phyloP scores from a whole-genome alignment of 1,140 invertebrate species.

The Aphidius gifuensis region DNA sequence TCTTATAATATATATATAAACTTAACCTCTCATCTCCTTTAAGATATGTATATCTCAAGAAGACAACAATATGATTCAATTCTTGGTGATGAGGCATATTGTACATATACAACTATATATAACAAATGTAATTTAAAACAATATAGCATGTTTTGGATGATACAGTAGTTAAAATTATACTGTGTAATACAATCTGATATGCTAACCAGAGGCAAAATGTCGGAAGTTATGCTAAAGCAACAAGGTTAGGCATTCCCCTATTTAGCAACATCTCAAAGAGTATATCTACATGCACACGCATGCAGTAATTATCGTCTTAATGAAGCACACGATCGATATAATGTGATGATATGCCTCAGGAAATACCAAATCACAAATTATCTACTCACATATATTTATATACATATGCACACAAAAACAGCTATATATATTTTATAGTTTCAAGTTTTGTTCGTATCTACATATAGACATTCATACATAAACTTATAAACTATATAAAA shows the following conservation, averaged over 20 bases:
- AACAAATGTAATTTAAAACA: not conserved
- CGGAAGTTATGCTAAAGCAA: not conserved
- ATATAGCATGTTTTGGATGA: no score
- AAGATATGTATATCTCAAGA: no score
- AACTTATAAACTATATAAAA: constrained; percentile 8
- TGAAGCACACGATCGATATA: constrained; percentile 10
- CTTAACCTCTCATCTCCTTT: no score
- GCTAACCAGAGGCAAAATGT: constrained; percentile 3
- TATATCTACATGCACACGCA: constrained; percentile 10
- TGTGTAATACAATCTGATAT: not conserved
- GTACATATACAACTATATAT: no score
- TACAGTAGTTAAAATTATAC: no score
- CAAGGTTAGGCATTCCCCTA: constrained; percentile 7
- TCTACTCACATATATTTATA: not conserved
- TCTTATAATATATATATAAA: no score
- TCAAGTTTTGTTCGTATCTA: no score
- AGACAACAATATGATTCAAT: no score
- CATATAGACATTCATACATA: not conserved
- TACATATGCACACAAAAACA: constrained; percentile 1
- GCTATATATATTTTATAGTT: not conserved
- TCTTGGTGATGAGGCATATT: no score
- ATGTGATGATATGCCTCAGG: not conserved
- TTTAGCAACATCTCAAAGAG: no score
- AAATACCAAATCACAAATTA: constrained; percentile 4
- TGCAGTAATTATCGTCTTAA: constrained; percentile 12